Base-by-base conservation (phyloP, 1,140 invertebrate species). In the Spodoptera litura region DNA sequence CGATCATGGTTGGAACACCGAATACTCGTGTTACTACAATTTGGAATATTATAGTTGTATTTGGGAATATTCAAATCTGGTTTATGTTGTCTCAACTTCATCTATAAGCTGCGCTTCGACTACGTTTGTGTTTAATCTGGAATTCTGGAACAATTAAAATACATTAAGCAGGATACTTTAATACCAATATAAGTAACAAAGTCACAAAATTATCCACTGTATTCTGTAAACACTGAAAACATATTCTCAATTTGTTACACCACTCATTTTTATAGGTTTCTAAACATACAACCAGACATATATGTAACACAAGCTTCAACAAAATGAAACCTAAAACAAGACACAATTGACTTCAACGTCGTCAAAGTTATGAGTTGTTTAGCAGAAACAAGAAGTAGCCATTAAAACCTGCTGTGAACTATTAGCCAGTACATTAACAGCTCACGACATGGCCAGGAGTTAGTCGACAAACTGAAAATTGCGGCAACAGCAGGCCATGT, bases 381-480 rank as follows among this genome's bases (percentile, higher is more conserved):
- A 20, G 49, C 31, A 75, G 49, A 75, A 62, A 13, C 25, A 53
- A 62, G 44, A 35, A 75, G 44, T 27, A 25, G 15, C 53, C 73
- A 75, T 75, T 64, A 75, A 77, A 77, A 66, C 75, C 61, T 58
- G 75, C 75, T 77, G 75, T 20, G 53, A 77, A 77, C 75, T 66
- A 75, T 75, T 75, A 75, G 59, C 73, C 73, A 64, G 77, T 74
- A 82, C 72, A 80, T 68, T 72, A 84, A 66, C 66, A 31, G 59
- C 59, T 31, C 73, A 64, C 68, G 61, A 78, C 75, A 78, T 51
- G 49, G 62, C 80, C 76, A 76, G 78, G 74, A 86, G 83, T 81
- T 79, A 85, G 82, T 84, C 77, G 78, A 78, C 78, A 81, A 81
- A 85, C 87, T 87, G 85, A 84, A 89, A 75, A 87, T 87, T 89